phyloP scores from a whole-genome alignment of 2,113 vertebrate genomes.

The Calonectris borealis region DNA sequence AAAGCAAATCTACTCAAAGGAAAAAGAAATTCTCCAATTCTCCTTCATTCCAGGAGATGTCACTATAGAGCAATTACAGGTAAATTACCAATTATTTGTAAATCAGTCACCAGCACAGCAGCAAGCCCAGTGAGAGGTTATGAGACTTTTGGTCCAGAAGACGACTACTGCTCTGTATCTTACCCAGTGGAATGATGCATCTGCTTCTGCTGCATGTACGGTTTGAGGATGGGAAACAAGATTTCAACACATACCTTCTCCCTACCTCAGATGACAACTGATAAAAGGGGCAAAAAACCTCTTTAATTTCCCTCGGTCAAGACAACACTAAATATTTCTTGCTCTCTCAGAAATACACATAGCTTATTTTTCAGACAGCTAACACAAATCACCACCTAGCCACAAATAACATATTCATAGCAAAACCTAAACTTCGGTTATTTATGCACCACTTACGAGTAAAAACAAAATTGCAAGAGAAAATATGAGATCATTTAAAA shows the following conservation, averaged over 20 bases:
- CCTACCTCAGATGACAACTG: neutral
- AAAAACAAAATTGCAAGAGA: neutral
- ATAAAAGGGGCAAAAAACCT: neutral
- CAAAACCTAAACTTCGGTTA: neutral
- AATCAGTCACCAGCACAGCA: neutral
- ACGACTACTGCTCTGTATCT: fast-evolving
- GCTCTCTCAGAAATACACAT: neutral
- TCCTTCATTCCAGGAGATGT: neutral
- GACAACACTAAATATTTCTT: neutral
- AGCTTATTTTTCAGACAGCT: neutral
- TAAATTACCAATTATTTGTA: neutral
- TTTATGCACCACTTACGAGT: neutral
- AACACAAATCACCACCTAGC: neutral
- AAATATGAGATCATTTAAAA: neutral
- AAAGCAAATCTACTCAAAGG: neutral
- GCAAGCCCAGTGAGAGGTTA: neutral
- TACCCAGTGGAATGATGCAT: neutral
- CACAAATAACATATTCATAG: fast-evolving
- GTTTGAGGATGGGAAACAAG: neutral
- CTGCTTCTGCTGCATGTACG: neutral
- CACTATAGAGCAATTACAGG: neutral
- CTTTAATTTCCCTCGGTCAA: neutral
- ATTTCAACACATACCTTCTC: neutral
- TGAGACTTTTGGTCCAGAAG: neutral
- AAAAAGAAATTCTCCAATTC: neutral